Evolutionary conservation across 2,888 invertebrate genomes (phyloP), one percentile per base, ranked within the genome.

Genomic region (Rhamnusium bicolor): DNA sequence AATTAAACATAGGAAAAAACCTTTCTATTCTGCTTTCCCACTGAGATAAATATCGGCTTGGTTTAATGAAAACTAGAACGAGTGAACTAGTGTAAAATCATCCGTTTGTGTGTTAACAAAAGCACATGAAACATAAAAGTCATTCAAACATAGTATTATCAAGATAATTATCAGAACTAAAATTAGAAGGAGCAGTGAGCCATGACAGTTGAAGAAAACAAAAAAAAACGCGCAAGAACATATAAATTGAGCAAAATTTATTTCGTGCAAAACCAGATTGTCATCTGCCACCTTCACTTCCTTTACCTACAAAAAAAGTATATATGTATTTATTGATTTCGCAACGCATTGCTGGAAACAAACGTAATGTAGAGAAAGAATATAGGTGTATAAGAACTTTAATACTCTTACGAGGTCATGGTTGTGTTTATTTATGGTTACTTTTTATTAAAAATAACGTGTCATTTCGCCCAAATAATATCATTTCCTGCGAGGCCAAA

Each of bases 31-130:
- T 58, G 29, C 58, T 58, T 58, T 58, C 58, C 18, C 58, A 16
- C 21, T 18, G 32, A 29, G 29, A 58, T 58, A 58, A 58, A 29
- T 29, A 29, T 12, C 53, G 29, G 58, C 58, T 27, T 27, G 29
- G 14, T 58, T 29, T 58, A 32, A 27, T 32, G 18, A 58, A 58
- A 58, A 58, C 58, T 58, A 58, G 58, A 58, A 58, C 58, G 58
- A 27, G 58, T 58, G 58, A 58, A 58, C 14, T 16, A 6, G 58
- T 18, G 19, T 56, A 27, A 29, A 5, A 29, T 58, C 32, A 18
- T 29, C 32, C 58, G 29, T 58, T 58, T 58, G 58, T 58, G 32
- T 32, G 58, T 58, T 58, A 29, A 58, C 32, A 58, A 58, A 27
- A 16, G 56, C 18, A 29, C 29, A 58, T 58, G 58, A 58, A 58